phyloP scores from a whole-genome alignment of 2,113 vertebrate genomes.

The Gopherus evgoodei region DNA sequence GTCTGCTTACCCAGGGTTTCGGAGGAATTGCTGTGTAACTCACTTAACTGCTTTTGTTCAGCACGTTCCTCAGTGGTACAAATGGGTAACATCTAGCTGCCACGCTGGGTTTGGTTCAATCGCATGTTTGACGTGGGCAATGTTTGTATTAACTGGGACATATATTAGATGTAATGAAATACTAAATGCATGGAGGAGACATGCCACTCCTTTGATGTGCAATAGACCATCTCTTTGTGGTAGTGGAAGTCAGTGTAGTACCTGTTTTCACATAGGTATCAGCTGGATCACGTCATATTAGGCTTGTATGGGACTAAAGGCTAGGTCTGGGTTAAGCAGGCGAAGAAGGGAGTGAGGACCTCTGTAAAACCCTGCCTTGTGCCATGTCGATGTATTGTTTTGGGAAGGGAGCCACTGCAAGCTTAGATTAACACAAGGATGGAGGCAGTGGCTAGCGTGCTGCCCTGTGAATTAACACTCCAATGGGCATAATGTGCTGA shows the following conservation, averaged over 20 bases:
- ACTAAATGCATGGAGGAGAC: not conserved
- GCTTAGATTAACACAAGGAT: not conserved
- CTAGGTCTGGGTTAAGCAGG: not conserved
- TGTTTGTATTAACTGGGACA: not conserved
- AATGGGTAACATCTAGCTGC: not conserved
- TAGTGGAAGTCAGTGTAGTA: not conserved
- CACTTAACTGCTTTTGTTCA: not conserved
- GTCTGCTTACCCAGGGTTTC: not conserved
- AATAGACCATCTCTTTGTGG: not conserved
- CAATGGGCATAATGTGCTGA: not conserved
- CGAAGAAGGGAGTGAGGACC: not conserved
- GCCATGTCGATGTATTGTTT: not conserved
- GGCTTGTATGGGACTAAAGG: not conserved
- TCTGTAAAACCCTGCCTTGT: not conserved
- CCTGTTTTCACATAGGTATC: not conserved
- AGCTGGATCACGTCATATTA: accelerated
- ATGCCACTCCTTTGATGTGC: not conserved
- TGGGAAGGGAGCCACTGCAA: not conserved
- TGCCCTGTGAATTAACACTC: not conserved
- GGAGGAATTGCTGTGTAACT: not conserved
- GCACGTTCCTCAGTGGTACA: not conserved
- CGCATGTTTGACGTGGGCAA: not conserved
- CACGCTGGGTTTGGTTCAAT: not conserved
- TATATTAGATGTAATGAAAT: not conserved
- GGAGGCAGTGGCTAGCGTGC: too few relatives aligned